phyloP scores from a whole-genome alignment of 2,888 invertebrate species.

The Limenitis camilla region DNA sequence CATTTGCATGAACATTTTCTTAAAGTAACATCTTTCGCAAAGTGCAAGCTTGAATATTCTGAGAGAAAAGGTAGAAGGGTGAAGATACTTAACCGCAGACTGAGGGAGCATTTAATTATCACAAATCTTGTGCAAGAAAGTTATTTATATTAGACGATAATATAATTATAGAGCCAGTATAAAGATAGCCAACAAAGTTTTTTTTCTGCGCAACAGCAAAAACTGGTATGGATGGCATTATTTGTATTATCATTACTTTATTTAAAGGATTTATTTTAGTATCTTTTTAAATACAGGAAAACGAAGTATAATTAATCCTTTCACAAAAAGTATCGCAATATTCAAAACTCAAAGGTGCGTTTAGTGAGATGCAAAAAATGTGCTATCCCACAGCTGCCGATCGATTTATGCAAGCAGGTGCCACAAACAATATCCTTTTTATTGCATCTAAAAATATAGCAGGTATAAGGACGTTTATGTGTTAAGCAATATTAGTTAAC shows the following conservation, averaged over 20 bases:
- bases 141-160: too few relatives aligned
- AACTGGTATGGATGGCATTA: too few relatives aligned
- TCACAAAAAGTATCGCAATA: conserved; percentile 11
- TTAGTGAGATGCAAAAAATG: conserved; percentile 23
- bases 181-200: too few relatives aligned
- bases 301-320: conserved; percentile 2
- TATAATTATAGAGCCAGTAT: too few relatives aligned
- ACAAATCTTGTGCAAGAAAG: background rate
- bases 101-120: conserved; percentile 5
- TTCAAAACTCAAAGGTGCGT: conserved; percentile 25
- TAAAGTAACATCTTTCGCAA: conserved; percentile 24
- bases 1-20: conserved; percentile 29
- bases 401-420: conserved; percentile 41
- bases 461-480: conserved; percentile 6
- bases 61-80: conserved; percentile 16
- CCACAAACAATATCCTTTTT: conserved; percentile 20
- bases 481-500: background rate
- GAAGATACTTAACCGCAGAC: conserved; percentile 8
- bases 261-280: too few relatives aligned
- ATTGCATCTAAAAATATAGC: conserved; percentile 11
- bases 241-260: too few relatives aligned
- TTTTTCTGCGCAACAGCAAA: too few relatives aligned
- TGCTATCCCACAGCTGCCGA: conserved; percentile 35
- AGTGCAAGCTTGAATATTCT: conserved; percentile 22
- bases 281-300: background rate